Evolutionary conservation across 2,797 vertebrate genomes (phyloP), one percentile per base, ranked within the genome.

Genomic region (Garrulus glandarius): DNA sequence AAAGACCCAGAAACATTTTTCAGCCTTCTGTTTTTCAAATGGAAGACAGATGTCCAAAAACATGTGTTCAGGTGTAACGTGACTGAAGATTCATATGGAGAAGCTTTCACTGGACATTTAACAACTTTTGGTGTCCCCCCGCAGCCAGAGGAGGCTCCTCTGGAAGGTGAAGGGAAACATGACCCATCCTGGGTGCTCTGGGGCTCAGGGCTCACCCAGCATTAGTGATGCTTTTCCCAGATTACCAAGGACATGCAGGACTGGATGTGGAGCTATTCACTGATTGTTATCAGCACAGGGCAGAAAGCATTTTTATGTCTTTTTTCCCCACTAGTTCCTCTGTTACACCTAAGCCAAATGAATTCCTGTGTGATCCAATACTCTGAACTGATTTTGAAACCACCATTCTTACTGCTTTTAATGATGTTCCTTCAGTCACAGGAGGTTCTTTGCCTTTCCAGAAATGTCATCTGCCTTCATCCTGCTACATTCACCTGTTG

Each of bases 31-130:
- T 27, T 84, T 95, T 94, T 84, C 65, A 84, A 87, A 90, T 81
- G 83, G 78, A 95, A 96, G 87, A 76, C 67, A 81, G 30, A 39
- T 82, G 47, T 90, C 63, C 60, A 76, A 87, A 96, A 97, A 70
- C 32, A 84, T 39, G 49, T 88, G 36, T 87, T 50, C 76, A 93
- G 80, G 74, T 86, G 74, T 76, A 86, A 90, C 0, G 0, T 64
- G 87, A 90, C 17, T 70, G 59, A 86, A 74, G 39, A 65, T 94
- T 96, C 5, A 1, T 37, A 50, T 41, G 64, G 67, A 70, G 85
- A 69, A 76, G 44, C 6, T 75, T 82, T 92, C 74, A 67, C 30
- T 49, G 20, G 41, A 82, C 9, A 20, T 64, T 61, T 85, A 53
- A 87, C n/a, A 57, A 32, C 16, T 61, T 47, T 9, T 8, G 13